phyloP scores from a whole-genome alignment of 2,797 vertebrate species.

The Carapus acus region DNA sequence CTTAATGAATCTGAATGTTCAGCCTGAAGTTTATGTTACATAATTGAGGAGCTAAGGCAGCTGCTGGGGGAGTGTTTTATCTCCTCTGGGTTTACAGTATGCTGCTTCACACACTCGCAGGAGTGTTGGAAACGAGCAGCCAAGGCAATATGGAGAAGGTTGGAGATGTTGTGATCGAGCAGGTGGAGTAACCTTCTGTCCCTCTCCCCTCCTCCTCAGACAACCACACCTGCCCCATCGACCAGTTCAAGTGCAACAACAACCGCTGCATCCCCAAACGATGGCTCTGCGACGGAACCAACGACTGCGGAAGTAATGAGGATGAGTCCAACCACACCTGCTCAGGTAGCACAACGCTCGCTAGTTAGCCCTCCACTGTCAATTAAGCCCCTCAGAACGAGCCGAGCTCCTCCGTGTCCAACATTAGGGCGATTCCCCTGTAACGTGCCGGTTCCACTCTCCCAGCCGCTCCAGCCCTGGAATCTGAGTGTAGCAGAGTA shows the following conservation, averaged over 20 bases:
- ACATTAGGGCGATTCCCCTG: no score
- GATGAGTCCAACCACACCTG: constrained; percentile 92
- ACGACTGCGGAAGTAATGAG: constrained; percentile 88
- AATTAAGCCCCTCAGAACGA: no score
- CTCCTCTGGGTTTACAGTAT: neutral
- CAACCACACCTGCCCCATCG: constrained; percentile 87
- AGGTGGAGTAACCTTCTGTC: neutral
- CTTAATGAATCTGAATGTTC: constrained; percentile 25
- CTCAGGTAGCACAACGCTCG: no score
- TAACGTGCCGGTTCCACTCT: no score
- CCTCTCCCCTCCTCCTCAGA: constrained; percentile 53
- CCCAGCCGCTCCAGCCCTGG: no score
- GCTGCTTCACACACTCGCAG: constrained; percentile 5
- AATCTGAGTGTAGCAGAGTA: no score
- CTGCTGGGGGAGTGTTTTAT: constrained; percentile 3
- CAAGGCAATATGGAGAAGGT: no score
- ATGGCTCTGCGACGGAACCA: constrained; percentile 94
- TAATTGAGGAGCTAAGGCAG: constrained; percentile 7
- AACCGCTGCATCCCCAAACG: constrained; percentile 94
- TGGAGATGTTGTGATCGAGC: no score
- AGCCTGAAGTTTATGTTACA: constrained; percentile 30
- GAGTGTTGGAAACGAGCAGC: constrained; percentile 9
- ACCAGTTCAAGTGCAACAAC: constrained; percentile 94
- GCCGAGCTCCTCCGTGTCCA: no score
- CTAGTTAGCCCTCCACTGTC: no score